Evolutionary conservation across 2,888 invertebrate species (phyloP).

Genomic region (Rapana venosa): DNA sequence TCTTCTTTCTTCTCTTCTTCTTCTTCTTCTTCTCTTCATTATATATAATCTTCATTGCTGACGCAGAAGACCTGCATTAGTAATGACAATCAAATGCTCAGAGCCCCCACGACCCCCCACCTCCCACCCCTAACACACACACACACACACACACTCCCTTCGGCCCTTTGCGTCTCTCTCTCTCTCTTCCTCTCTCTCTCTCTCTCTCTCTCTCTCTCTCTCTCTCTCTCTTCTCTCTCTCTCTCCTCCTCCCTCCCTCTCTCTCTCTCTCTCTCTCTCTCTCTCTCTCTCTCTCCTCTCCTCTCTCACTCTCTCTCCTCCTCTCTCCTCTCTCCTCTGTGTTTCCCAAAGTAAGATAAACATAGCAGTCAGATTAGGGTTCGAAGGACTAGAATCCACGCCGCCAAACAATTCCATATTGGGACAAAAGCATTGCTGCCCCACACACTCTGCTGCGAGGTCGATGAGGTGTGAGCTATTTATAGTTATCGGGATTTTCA

Average conservation of each 20-base stretch:
- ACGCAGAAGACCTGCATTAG: not conserved
- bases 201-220: not conserved
- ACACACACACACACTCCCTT: too few species aligned
- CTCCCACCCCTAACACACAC: not conserved
- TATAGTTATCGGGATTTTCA: too few species aligned
- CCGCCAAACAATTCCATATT: too few species aligned
- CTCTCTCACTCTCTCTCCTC: not conserved
- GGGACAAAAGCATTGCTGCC: too few species aligned
- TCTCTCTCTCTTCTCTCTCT: not conserved
- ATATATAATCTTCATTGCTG: not conserved
- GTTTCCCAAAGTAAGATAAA: not conserved
- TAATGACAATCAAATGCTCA: not conserved
- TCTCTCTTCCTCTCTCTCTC: not conserved
- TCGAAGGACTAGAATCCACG: too few species aligned
- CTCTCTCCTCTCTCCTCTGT: not conserved
- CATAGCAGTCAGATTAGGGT: too few species aligned
- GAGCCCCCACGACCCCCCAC: not conserved
- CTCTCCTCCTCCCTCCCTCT: not conserved
- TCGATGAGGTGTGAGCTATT: too few species aligned
- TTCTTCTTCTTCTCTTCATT: not conserved
- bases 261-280: not conserved
- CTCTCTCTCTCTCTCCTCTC: not conserved
- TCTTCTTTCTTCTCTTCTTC: not conserved
- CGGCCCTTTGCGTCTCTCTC: not conserved
- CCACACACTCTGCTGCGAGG: too few species aligned